A percentile compares a stretch with the other conserved stretches of the same genome.
Conservation (phyloP, 2,113 vertebrate species). For the Siniperca knerii region DNA sequence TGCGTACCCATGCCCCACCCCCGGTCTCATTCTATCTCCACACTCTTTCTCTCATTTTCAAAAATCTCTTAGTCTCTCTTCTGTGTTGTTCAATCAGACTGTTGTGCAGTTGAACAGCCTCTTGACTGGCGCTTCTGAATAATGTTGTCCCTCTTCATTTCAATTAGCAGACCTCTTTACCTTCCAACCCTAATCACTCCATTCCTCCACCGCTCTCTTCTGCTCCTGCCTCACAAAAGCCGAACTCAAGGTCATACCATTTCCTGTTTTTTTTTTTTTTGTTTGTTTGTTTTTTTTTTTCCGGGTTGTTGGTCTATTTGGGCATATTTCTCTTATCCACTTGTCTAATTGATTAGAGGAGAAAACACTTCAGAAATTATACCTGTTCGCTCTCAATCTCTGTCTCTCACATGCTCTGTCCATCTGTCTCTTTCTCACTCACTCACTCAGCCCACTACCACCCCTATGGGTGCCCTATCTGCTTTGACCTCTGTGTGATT, state of each 20-base stretch:
- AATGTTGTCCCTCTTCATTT: constrained; percentile 93
- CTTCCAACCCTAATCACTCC: constrained; percentile 70
- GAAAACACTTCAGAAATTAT: constrained; percentile 79
- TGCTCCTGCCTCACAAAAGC: constrained; percentile 16
- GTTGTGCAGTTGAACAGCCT: constrained; percentile 90
- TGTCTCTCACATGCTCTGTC: constrained; percentile 43
- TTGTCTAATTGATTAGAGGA: constrained; percentile 75
- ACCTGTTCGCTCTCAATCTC: constrained; percentile 71
- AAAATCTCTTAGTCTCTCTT: constrained; percentile 65
- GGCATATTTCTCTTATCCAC: constrained; percentile 56
- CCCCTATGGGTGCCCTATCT: constrained; percentile 77
- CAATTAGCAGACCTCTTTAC: constrained; percentile 90
- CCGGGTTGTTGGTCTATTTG: constrained; percentile 40
- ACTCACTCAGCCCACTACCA: constrained; percentile 55
- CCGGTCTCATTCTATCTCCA: neutral
- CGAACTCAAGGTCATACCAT: constrained; percentile 70
- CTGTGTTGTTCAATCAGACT: constrained; percentile 89
- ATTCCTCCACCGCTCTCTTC: constrained; percentile 38
- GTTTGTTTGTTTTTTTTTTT: neutral
- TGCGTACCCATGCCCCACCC: neutral
- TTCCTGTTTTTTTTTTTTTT: constrained; percentile 23
- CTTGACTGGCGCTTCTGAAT: constrained; percentile 90
- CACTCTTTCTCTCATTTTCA: constrained; percentile 52
- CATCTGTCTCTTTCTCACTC: constrained; percentile 47
- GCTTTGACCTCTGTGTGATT: constrained; percentile 90